A percentile compares a stretch with the other conserved stretches of the same genome.
phyloP scores from a whole-genome alignment of 35 echinoderm and acorn worm genomes.

The Heliocidaris tuberculata region DNA sequence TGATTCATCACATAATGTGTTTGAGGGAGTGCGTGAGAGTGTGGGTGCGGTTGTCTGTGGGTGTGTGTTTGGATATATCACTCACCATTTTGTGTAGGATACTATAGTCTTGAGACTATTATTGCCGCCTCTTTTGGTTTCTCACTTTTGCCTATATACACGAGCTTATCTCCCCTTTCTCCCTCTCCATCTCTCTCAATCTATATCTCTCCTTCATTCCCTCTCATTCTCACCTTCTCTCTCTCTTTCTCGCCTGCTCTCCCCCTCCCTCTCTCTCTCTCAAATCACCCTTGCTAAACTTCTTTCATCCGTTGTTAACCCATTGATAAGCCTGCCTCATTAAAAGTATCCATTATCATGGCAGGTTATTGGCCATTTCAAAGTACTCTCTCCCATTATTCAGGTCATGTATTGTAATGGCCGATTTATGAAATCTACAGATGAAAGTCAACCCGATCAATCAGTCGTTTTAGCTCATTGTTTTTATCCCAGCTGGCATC shows the following conservation, averaged over 20 bases:
- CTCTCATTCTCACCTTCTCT: not conserved
- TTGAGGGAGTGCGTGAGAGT: not conserved
- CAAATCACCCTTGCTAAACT: not conserved
- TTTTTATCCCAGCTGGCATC: not conserved
- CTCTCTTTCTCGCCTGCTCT: not conserved
- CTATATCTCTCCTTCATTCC: not conserved
- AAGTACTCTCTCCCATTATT: not conserved
- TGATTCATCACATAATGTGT: not conserved
- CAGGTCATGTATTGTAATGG: not conserved
- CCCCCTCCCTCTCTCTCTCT: not conserved
- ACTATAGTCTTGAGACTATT: not conserved
- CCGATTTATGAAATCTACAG: not conserved
- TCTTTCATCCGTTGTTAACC: not conserved
- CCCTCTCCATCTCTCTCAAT: not conserved
- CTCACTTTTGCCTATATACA: not conserved
- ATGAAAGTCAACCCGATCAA: not conserved
- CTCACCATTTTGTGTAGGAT: not conserved
- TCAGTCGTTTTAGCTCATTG: not conserved
- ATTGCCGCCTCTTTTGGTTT: not conserved
- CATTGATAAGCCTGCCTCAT: not conserved
- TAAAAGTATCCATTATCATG: not conserved
- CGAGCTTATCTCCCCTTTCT: not conserved
- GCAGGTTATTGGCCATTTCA: not conserved
- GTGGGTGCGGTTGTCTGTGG: not conserved
- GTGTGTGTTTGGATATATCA: not conserved